phyloP scores from a whole-genome alignment of 2,888 invertebrate genomes.

The Rotaria sp. region DNA sequence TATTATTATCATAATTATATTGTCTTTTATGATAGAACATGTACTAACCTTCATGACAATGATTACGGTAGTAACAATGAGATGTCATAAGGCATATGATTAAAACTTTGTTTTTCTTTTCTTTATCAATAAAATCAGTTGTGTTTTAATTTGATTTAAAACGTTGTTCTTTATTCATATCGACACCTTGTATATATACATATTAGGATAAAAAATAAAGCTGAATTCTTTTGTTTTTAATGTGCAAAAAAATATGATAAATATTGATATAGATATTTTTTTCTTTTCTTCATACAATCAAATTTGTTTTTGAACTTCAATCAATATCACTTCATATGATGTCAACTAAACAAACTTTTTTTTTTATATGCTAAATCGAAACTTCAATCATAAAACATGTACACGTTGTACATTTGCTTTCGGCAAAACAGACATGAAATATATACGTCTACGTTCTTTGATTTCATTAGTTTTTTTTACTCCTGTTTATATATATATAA shows the following conservation, averaged over 20 bases:
- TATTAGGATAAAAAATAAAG: too few species aligned
- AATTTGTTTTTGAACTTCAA: not conserved
- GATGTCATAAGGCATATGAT: not conserved
- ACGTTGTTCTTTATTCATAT: too few species aligned
- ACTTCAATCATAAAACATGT: not conserved
- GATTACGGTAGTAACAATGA: not conserved
- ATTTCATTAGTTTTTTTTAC: constrained; percentile 9
- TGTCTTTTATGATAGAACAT: not conserved
- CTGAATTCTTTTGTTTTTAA: too few species aligned
- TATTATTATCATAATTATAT: not conserved
- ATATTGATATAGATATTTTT: too few species aligned
- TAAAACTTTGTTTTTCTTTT: not conserved
- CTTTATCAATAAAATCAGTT: too few species aligned
- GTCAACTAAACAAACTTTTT: not conserved
- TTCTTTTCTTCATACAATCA: too few species aligned
- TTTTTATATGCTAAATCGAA: not conserved
- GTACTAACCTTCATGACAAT: not conserved
- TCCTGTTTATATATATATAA: not conserved
- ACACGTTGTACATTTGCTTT: not conserved
- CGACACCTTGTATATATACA: too few species aligned
- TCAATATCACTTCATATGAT: not conserved
- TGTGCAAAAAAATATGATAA: too few species aligned
- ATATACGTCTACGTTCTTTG: not conserved
- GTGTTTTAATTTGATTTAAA: too few species aligned
- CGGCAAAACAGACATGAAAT: not conserved